phyloP scores from a whole-genome alignment of 2,113 vertebrate genomes.

The Brachypteracias leptosomus region DNA sequence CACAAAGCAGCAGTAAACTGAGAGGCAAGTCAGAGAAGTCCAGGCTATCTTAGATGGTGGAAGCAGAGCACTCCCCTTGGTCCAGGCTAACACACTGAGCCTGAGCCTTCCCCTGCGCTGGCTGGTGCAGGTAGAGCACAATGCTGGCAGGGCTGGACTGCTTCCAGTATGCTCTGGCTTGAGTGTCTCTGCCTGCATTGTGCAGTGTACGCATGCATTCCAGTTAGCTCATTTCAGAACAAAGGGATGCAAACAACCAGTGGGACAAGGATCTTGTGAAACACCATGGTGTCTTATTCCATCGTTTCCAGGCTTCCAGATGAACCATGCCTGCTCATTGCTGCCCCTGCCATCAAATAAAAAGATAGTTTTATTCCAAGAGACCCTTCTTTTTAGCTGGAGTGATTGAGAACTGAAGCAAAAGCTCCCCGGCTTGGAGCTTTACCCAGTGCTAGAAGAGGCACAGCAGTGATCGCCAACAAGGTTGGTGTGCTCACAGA shows the following conservation, averaged over 20 bases:
- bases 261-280: neutral
- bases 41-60: neutral
- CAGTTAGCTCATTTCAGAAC: neutral
- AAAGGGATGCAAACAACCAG: neutral
- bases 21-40: neutral
- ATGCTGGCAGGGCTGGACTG: neutral
- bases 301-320: neutral
- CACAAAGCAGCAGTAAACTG: neutral
- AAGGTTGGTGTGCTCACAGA: neutral
- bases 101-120: neutral
- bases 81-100: neutral
- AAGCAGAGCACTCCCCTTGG: neutral
- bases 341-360: neutral
- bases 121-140: neutral
- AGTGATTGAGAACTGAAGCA: neutral
- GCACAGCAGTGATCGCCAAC: neutral
- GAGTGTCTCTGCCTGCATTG: neutral
- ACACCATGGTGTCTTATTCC: accelerated
- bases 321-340: neutral
- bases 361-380: neutral
- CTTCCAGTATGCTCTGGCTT: neutral
- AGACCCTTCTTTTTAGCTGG: neutral
- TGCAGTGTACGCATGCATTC: neutral
- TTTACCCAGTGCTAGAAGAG: neutral
- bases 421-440: neutral